Base-by-base conservation (phyloP, 2,113 vertebrate genomes). In the Malaclemys terrapin region DNA sequence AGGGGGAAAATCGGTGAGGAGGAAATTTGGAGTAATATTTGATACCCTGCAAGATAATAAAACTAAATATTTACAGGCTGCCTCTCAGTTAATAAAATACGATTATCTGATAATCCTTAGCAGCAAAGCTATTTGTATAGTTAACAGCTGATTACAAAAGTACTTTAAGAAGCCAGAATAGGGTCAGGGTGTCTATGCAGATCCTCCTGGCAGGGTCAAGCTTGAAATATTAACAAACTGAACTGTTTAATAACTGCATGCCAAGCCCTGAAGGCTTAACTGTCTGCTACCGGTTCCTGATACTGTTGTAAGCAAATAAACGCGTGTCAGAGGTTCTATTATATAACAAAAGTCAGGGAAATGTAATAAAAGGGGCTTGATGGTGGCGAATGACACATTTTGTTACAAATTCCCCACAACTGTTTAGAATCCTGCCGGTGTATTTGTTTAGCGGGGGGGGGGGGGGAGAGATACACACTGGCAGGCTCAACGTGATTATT, bases 61-160 rank as follows among this genome's bases (percentile, higher is more conserved):
- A 97, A 95, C 97, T 95, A 97, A 98, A 98, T 98, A 97, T 98
- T 98, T 98, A 96, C 96, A 97, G 95, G 96, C 95, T 96, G 96
- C 93, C 96, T 97, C 96, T 97, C 94, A 97, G 97, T 97, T 98
- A 96, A 97, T 97, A 97, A 97, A 98, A 98, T 94, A 96, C 97
- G 94, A 97, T 97, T 96, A 96, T 97, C 97, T 96, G 97, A 97
- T 97, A 97, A 97, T 98, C 97, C 97, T 93, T 80, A 93, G 89
- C 94, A 96, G 97, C 93, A 85, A 96, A 92, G 96, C 96, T 97
- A 96, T 97, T 97, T 97, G 97, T 97, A 94, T 96, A 97, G 96
- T 96, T 97, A 97, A 97, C 95, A 96, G 94, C 96, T 97, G 94
- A 97, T 97, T 96, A 97, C 94, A 95, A 97, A 93, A 95, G 95